Percentiles rank a stretch among this genome's conserved stretches.
Evolutionary conservation across 2,888 invertebrate genomes (phyloP).

Genomic region (Pocota personata): DNA sequence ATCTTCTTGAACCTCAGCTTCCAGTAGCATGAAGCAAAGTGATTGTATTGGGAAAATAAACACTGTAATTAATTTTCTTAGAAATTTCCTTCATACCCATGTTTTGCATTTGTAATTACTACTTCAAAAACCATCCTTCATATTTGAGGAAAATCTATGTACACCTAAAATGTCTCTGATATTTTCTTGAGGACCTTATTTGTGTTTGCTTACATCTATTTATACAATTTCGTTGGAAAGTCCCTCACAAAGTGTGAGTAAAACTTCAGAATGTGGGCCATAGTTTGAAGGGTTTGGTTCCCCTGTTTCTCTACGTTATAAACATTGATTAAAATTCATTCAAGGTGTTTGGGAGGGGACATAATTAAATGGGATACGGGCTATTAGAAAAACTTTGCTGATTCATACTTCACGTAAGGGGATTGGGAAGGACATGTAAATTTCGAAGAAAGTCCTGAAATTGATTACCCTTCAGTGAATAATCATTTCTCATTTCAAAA

Average conservation of each 20-base stretch:
- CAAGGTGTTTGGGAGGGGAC: background rate
- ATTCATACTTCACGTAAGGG: background rate
- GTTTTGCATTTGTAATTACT: background rate
- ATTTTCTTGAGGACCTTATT: background rate
- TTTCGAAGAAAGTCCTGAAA: background rate
- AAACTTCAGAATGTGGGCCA: slow-evolving; percentile 27
- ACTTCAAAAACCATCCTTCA: background rate
- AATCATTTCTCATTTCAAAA: background rate
- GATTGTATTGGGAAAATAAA: background rate
- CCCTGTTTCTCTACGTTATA: background rate
- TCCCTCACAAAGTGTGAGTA: background rate
- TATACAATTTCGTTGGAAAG: background rate
- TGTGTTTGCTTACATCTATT: background rate
- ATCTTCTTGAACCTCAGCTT: background rate
- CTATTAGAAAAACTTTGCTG: background rate
- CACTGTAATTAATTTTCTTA: slow-evolving; percentile 6
- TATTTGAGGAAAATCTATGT: background rate
- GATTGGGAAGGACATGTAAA: background rate
- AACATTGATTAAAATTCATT: slow-evolving; percentile 51
- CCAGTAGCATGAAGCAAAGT: background rate
- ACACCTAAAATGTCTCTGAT: background rate
- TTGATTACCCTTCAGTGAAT: background rate
- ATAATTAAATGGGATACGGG: slow-evolving; percentile 6
- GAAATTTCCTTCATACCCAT: background rate
- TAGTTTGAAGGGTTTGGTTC: slow-evolving; percentile 26